Percentiles rank a stretch among this genome's conserved stretches.
phyloP scores from a whole-genome alignment of 2,888 invertebrate species.

The Agonopterix subpropinquella region DNA sequence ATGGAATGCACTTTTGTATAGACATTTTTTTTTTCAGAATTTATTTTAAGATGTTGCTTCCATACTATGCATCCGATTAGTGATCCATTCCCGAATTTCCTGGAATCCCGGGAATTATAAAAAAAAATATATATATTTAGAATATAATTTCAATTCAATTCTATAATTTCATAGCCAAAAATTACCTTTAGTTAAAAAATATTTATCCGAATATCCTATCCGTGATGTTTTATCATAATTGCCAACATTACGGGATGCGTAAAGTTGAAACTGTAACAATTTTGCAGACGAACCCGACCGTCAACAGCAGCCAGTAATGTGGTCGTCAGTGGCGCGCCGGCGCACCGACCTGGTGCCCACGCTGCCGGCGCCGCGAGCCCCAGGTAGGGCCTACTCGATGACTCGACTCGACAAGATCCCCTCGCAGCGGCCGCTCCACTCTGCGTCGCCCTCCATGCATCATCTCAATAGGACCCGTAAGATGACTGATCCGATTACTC shows the following conservation, averaged over 20 bases:
- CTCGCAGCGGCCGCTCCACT: constrained; percentile 31
- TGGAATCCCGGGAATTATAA: too few relatives aligned
- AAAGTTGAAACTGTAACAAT: not conserved
- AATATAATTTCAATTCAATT: too few relatives aligned
- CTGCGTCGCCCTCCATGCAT: constrained; percentile 48
- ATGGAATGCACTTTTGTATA: too few relatives aligned
- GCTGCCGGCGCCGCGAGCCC: constrained; percentile 78
- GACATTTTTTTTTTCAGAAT: too few relatives aligned
- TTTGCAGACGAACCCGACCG: constrained; percentile 61
- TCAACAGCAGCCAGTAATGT: constrained; percentile 73
- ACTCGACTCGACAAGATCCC: constrained; percentile 85
- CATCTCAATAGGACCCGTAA: constrained; percentile 48
- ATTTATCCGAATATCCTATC: too few relatives aligned
- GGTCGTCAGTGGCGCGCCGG: constrained; percentile 87
- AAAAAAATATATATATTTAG: too few relatives aligned
- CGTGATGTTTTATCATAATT: too few relatives aligned
- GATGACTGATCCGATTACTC: constrained; percentile 4
- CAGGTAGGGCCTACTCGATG: constrained; percentile 93
- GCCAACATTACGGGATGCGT: not conserved
- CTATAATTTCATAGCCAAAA: too few relatives aligned
- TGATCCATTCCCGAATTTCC: too few relatives aligned
- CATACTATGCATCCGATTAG: too few relatives aligned
- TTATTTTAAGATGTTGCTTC: too few relatives aligned
- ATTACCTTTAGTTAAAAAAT: too few relatives aligned
- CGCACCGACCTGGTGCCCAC: constrained; percentile 95